phyloP scores from a whole-genome alignment of 2,113 vertebrate genomes.

The zebrafish (Danio rerio) region DNA sequence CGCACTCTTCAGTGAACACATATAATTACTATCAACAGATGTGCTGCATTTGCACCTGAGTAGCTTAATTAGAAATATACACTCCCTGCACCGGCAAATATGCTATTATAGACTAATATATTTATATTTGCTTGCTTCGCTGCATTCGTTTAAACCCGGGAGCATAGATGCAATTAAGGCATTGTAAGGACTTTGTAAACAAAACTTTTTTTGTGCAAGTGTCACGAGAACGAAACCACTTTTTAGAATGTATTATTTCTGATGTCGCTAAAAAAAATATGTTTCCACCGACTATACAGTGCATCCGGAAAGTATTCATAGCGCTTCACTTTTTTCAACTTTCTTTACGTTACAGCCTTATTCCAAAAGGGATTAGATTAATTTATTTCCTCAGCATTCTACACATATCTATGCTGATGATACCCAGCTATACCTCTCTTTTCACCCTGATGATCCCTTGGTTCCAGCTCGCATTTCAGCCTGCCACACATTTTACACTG shows the following conservation, averaged over 20 bases:
- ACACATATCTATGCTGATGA: too few species aligned
- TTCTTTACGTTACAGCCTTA: too few species aligned
- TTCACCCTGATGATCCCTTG: too few species aligned
- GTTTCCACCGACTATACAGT: not conserved
- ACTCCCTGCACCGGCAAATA: constrained; percentile 60
- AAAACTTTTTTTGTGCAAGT: constrained; percentile 1
- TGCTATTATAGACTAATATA: constrained; percentile 48
- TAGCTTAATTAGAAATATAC: constrained; percentile 65
- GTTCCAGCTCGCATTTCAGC: too few species aligned
- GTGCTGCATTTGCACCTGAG: constrained; percentile 64
- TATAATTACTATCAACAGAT: constrained; percentile 72
- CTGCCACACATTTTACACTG: too few species aligned
- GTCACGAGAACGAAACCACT: constrained; percentile 19
- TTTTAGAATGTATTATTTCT: constrained; percentile 20
- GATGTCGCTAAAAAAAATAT: not conserved
- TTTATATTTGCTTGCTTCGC: constrained; percentile 57
- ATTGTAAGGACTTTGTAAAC: constrained; percentile 32
- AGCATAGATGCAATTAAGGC: constrained; percentile 46
- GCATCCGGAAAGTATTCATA: too few species aligned
- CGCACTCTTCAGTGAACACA: constrained; percentile 63
- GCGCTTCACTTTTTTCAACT: too few species aligned
- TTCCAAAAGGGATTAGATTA: too few species aligned
- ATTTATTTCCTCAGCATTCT: too few species aligned
- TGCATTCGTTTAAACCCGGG: constrained; percentile 59
- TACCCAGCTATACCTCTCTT: too few species aligned